These are phyloP conservation scores for Acipenser oxyrinchus DNA, from an alignment of 2,797 vertebrate species.

Conservation along the genomic window DNA sequence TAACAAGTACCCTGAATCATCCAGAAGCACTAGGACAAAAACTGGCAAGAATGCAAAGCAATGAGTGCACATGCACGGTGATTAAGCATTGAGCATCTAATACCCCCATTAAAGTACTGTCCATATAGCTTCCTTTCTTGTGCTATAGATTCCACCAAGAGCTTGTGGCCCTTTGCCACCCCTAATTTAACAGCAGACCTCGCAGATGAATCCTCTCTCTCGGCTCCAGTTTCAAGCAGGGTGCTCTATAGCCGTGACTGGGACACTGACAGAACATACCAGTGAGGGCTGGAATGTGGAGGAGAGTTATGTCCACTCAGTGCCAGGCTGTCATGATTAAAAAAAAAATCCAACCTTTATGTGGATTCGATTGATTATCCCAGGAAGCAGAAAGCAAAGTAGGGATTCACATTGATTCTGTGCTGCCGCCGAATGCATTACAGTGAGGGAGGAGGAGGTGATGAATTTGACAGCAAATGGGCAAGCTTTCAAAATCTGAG, in stretches of 20 bases:
- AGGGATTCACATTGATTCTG: conserved; percentile 50
- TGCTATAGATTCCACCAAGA: too few relatives aligned
- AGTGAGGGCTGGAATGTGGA: conserved; percentile 26
- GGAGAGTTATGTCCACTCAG: conserved; percentile 49
- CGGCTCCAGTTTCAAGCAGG: neutral
- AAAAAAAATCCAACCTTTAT: conserved; percentile 55
- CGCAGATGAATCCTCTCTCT: neutral
- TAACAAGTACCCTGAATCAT: too few relatives aligned
- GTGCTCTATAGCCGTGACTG: neutral
- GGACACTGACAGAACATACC: neutral
- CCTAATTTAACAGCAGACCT: too few relatives aligned
- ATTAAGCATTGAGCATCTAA: too few relatives aligned
- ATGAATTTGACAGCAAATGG: neutral
- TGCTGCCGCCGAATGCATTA: neutral
- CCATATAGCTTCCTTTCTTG: too few relatives aligned
- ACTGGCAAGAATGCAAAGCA: too few relatives aligned
- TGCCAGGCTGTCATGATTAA: conserved; percentile 52
- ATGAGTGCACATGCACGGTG: too few relatives aligned
- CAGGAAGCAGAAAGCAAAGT: conserved; percentile 51
- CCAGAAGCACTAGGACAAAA: too few relatives aligned
- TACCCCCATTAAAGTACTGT: too few relatives aligned
- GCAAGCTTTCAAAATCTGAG: neutral
- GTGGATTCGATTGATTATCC: conserved; percentile 56
- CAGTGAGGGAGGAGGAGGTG: neutral
- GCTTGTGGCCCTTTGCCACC: too few relatives aligned